Evolutionary conservation across 2,888 invertebrate genomes (phyloP), one percentile per base, ranked within the genome.

Genomic region (Scaeva pyrastri): DNA sequence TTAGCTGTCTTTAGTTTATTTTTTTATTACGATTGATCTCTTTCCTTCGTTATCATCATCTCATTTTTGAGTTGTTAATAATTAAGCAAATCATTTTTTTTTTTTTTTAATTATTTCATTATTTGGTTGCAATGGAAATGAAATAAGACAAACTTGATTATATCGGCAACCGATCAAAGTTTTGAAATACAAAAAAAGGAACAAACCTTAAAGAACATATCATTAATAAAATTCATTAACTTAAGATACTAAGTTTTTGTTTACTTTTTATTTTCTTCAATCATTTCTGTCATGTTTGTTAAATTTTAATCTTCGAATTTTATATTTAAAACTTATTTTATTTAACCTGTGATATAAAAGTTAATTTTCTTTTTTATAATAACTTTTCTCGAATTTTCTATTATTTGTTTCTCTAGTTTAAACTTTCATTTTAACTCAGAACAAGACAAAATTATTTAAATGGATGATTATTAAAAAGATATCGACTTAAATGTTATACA

Each of bases 271-370:
- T 19, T 64, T 41, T 21, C 5, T 11, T 21, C n/a, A 12, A 26
- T 43, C 11, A 14, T 12, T 23, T 64, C 23, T 45, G 21, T 23
- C 23, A 52, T 3, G 14, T 12, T 66, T 60, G 10, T 55, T 70
- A 14, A n/a, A n/a, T n/a, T n/a, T n/a, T n/a, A n/a, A n/a, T n/a
- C 31, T 72, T 31, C 52, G 14, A 7, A 19, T 39, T 6, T 3
- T 26, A 41, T 58, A 43, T 41, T 71, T 72, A 12, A 43, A 55
- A 68, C 71, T 81, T 41, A 76, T 76, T 76, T 85, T 26, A 68
- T 81, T 85, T 81, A 76, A 81, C 81, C 85, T 85, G 85, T 85
- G 85, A 85, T 85, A 81, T 73, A 81, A 72, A 75, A 75, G 84
- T 80, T 64, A 79, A 80, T 31, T 26, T 26, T 7, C 10, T 31